A percentile compares a stretch with the other conserved stretches of the same genome.
These are phyloP conservation scores for Latrodectus geometricus DNA, from an alignment of 1,140 invertebrate genomes.

Conservation along the genomic window DNA sequence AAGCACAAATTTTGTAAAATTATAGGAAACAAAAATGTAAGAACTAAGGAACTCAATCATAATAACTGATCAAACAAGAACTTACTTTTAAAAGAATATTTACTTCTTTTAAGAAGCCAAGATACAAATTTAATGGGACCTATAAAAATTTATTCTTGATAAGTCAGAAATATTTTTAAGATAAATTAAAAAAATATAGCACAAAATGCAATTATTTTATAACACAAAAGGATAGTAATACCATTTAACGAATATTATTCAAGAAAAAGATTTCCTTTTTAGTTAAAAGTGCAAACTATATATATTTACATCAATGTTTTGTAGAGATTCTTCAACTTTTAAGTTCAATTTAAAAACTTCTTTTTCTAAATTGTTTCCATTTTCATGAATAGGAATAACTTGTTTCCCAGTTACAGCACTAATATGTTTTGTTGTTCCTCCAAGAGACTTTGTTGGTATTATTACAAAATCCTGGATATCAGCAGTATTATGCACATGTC, in stretches of 20 bases:
- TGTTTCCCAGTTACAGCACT: constrained; percentile 48
- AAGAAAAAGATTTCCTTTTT: background rate
- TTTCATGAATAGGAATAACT: background rate
- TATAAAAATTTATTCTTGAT: background rate
- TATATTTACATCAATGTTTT: constrained; percentile 10
- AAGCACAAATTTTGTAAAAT: background rate
- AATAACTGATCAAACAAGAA: background rate
- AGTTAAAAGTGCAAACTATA: too few species aligned
- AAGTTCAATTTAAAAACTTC: background rate
- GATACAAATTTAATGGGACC: background rate
- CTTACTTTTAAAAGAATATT: constrained; percentile 1
- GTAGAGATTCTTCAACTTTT: background rate
- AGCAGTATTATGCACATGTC: constrained; percentile 53
- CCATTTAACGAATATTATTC: background rate
- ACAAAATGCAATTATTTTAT: background rate
- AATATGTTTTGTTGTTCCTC: constrained; percentile 13
- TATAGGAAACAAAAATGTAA: background rate
- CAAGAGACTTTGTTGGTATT: constrained; percentile 38
- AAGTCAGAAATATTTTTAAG: background rate
- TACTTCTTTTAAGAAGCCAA: constrained; percentile 21
- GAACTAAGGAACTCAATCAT: background rate
- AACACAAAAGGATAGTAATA: background rate
- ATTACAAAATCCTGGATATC: constrained; percentile 36
- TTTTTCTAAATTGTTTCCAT: background rate
- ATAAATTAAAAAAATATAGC: background rate